phyloP scores from a whole-genome alignment of 1,140 invertebrate species.

The Nephila pilipes region DNA sequence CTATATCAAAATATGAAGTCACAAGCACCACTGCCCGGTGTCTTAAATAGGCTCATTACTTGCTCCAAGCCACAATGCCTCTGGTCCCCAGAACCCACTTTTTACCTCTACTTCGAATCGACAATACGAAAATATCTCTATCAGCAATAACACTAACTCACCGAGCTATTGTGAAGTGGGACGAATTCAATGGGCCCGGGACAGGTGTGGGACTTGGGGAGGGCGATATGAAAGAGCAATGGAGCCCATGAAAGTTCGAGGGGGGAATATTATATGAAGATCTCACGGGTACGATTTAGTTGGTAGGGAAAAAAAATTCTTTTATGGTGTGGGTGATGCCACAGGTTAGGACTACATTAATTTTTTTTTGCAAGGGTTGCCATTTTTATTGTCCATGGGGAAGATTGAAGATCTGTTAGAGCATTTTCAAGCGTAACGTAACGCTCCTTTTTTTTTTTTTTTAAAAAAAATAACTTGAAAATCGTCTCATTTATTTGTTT shows the following conservation, averaged over 20 bases:
- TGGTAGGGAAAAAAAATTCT: not conserved
- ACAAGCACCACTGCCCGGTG: not conserved
- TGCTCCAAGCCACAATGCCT: not conserved
- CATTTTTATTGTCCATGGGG: not conserved
- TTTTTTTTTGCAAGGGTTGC: not conserved
- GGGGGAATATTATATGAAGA: slow-evolving; percentile 31
- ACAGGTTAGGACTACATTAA: not conserved
- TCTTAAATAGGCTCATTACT: slow-evolving; percentile 55
- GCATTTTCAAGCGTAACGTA: no score
- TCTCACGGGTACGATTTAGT: slow-evolving; percentile 57
- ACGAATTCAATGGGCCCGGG: slow-evolving; percentile 17
- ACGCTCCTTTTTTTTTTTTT: no score
- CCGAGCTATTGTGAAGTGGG: slow-evolving; percentile 15
- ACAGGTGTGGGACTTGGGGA: not conserved
- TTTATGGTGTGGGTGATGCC: slow-evolving; percentile 39
- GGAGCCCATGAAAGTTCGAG: not conserved
- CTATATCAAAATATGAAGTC: slow-evolving; percentile 46
- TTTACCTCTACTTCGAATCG: not conserved
- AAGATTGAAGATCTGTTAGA: no score
- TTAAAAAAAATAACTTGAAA: no score
- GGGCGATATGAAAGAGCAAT: not conserved
- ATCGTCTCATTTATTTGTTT: no score
- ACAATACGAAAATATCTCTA: slow-evolving; percentile 20
- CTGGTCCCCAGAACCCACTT: not conserved
- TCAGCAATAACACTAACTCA: slow-evolving; percentile 63